Conservation (phyloP, 2,888 invertebrate species). For the Tachina lurida region DNA sequence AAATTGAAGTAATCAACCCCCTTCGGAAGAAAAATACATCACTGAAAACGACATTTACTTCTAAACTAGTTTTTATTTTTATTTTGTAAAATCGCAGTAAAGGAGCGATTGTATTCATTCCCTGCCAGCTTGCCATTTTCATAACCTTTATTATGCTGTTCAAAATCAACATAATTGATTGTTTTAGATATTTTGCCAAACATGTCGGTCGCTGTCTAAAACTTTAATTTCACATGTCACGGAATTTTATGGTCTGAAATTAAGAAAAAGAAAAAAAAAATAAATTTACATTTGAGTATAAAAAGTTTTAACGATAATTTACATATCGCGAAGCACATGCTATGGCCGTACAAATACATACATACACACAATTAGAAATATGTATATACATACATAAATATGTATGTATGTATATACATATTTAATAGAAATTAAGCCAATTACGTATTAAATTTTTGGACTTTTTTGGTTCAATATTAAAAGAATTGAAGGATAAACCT, state of each 20-base stretch:
- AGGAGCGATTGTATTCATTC: no score
- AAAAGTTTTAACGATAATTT: neutral
- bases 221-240: constrained; percentile 27
- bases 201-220: constrained; percentile 24
- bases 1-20: no score
- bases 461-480: neutral
- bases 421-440: constrained; percentile 30
- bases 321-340: no score
- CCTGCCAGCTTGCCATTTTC: constrained; percentile 2
- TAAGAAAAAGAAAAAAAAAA: neutral
- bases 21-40: no score
- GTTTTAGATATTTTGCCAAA: constrained; percentile 1
- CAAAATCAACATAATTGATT: constrained; percentile 59
- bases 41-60: no score
- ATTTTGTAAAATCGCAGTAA: no score
- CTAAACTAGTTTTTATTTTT: no score
- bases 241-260: constrained; percentile 16
- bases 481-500: constrained; percentile 16
- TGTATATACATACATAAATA: no score
- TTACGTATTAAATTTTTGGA: neutral
- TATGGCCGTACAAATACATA: no score
- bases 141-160: constrained; percentile 36
- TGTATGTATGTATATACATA: no score
- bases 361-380: no score
- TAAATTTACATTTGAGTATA: neutral